Evolutionary conservation across 2,113 vertebrate genomes (phyloP).

Genomic region (Campylomormyrus tamandua): DNA sequence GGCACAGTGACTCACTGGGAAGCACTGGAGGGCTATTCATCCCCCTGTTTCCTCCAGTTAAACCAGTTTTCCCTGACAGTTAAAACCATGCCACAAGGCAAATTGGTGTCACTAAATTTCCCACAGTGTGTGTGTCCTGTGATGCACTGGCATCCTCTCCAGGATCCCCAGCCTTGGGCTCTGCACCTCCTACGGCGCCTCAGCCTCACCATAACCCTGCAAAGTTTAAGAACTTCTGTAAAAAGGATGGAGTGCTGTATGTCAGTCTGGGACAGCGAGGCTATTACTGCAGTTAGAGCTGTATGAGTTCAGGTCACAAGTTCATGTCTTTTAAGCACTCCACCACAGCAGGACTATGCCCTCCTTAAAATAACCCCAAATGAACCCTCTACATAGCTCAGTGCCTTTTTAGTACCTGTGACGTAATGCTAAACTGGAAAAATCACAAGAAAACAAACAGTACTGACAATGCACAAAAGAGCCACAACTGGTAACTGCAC

Average conservation of each 20-base stretch:
- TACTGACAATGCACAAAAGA: not conserved
- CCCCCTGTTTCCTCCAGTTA: not conserved
- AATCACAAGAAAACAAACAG: not conserved
- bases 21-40: not conserved
- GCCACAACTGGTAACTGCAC: not conserved
- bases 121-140: not conserved
- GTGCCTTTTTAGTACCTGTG: not conserved
- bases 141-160: not conserved
- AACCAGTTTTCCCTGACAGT: not conserved
- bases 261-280: not conserved
- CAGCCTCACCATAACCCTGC: not conserved
- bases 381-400: not conserved
- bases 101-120: not conserved
- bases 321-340: not conserved
- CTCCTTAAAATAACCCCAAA: not conserved
- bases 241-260: not conserved
- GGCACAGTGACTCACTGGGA: not conserved
- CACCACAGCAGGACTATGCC: not conserved
- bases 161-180: not conserved
- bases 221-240: not conserved
- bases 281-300: not conserved
- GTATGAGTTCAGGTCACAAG: not conserved
- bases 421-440: not conserved
- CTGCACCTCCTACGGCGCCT: not conserved
- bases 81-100: not conserved